Evolutionary conservation across 2,797 vertebrate species (phyloP).

Genomic region (Darevskia mixta): DNA sequence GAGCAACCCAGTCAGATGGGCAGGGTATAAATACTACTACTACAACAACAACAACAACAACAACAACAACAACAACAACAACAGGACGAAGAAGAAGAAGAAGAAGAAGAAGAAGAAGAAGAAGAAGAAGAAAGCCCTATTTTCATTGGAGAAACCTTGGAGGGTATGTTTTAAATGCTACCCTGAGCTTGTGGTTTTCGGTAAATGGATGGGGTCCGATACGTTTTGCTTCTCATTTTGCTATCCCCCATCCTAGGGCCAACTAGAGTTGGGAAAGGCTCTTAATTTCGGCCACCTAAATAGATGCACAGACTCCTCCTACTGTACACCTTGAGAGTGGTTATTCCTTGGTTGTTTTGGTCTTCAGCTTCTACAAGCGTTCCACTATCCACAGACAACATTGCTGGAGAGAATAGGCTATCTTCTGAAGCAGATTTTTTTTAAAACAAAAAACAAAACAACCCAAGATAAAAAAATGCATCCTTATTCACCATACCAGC

Average conservation of each 20-base stretch:
- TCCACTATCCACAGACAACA: not conserved
- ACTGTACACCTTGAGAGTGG: not conserved
- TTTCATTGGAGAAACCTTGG: no score
- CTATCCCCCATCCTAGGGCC: not conserved
- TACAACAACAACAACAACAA: no score
- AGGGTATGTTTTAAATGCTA: not conserved
- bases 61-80: no score
- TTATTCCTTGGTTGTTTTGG: not conserved
- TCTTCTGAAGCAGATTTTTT: not conserved
- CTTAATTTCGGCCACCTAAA: not conserved
- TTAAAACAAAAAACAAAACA: no score
- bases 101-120: no score
- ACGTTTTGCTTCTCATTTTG: not conserved
- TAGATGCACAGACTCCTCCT: not conserved
- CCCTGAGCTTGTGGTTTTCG: not conserved
- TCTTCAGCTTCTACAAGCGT: not conserved
- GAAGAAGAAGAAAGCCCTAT: no score
- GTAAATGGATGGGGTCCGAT: not conserved
- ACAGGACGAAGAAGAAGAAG: no score
- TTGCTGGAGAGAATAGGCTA: not conserved
- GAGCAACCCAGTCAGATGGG: no score
- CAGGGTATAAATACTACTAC: no score
- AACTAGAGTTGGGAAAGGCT: no score
- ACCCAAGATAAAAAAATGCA: not conserved
- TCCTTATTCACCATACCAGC: not conserved